Percentiles rank a stretch among this genome's conserved stretches.
phyloP scores from a whole-genome alignment of 1,140 invertebrate species.

The Hestina assimilis region DNA sequence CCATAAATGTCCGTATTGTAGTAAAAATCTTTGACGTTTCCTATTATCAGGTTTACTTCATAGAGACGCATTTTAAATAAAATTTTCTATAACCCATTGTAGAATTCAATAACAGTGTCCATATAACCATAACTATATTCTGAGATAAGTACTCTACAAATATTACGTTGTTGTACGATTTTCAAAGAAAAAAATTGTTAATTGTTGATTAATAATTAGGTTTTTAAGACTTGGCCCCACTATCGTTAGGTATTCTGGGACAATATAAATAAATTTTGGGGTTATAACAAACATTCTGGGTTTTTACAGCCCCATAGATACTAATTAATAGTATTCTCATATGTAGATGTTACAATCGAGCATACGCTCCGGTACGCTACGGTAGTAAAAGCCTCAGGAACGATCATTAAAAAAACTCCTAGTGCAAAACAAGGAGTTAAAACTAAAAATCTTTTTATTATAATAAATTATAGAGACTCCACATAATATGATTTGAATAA shows the following conservation, averaged over 20 bases:
- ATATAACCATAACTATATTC: slow-evolving; percentile 1
- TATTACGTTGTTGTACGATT: slow-evolving; percentile 20
- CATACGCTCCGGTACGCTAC: no score
- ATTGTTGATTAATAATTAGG: slow-evolving; percentile 62
- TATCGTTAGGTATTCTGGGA: slow-evolving; percentile 56
- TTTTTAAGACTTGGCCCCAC: slow-evolving; percentile 65
- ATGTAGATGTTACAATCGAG: no score
- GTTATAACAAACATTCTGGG: slow-evolving; percentile 50
- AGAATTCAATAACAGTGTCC: slow-evolving; percentile 3
- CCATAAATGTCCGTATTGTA: neutral
- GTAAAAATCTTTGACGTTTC: neutral
- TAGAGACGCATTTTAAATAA: neutral
- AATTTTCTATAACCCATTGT: no score
- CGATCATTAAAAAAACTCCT: no score
- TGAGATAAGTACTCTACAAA: slow-evolving; percentile 13
- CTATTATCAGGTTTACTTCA: neutral
- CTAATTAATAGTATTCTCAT: slow-evolving; percentile 42
- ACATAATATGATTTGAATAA: no score
- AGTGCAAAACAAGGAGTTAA: no score
- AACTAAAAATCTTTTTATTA: neutral
- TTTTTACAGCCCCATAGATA: slow-evolving; percentile 60
- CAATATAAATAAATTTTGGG: slow-evolving; percentile 55
- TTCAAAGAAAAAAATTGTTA: slow-evolving; percentile 26
- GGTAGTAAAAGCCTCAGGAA: no score
- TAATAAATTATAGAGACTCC: no score